Percentiles rank a stretch among this genome's conserved stretches.
phyloP scores from a whole-genome alignment of 2,113 vertebrate species.

The Smithornis capensis region DNA sequence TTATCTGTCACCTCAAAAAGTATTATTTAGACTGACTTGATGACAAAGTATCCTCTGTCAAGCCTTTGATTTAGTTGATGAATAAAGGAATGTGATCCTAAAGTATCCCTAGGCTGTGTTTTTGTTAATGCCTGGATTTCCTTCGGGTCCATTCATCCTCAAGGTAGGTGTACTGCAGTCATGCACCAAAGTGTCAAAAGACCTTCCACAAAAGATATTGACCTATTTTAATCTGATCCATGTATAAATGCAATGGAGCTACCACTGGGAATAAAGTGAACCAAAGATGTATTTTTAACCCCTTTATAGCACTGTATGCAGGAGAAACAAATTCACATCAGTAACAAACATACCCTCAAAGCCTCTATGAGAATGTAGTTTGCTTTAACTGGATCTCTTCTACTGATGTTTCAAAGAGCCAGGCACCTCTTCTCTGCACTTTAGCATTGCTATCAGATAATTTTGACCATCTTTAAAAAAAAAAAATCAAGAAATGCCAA shows the following conservation, averaged over 20 bases:
- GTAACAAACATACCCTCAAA: neutral
- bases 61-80: slow-evolving; percentile 60
- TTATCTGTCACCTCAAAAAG: slow-evolving; percentile 35
- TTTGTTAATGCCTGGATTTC: slow-evolving; percentile 56
- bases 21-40: slow-evolving; percentile 17
- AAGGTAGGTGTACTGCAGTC: slow-evolving; percentile 63
- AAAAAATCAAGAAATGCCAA: neutral
- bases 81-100: slow-evolving; percentile 55
- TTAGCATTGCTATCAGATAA: neutral
- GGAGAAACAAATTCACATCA: neutral
- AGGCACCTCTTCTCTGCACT: neutral
- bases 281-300: slow-evolving; percentile 60
- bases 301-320: neutral
- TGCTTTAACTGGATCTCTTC: neutral
- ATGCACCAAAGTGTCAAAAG: slow-evolving; percentile 56
- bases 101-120: slow-evolving; percentile 53
- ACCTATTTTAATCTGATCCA: slow-evolving; percentile 69
- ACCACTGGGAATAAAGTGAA: slow-evolving; percentile 57
- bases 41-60: slow-evolving; percentile 37
- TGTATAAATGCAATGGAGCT: slow-evolving; percentile 49
- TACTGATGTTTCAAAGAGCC: neutral
- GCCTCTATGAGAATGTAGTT: neutral
- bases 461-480: neutral
- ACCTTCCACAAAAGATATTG: slow-evolving; percentile 61
- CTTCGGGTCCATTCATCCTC: slow-evolving; percentile 53